Base-by-base conservation (phyloP, 2,113 vertebrate genomes). In the Bos indicus region DNA sequence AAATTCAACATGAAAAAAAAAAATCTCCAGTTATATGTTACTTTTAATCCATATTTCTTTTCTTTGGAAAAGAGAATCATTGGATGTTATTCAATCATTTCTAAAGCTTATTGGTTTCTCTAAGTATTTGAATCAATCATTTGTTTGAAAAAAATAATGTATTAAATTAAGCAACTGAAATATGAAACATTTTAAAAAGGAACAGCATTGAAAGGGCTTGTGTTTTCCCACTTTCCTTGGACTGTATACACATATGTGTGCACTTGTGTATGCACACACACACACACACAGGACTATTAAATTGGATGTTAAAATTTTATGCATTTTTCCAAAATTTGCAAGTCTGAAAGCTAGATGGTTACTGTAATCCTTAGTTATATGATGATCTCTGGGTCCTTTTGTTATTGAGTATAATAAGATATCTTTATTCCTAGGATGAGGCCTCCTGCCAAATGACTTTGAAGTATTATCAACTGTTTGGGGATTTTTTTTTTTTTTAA, bases 401-500 rank as follows among this genome's bases (percentile, higher is more conserved):
- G 28, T 96, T 59, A 96, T 0, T 93, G 46, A 96, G 12, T 87
- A 8, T 97, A 96, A 91, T 90, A n/a, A 96, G 52, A 60, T 43
- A 67, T 56, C 84, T 94, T 98, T 91, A 86, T 95, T 25, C 15
- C 43, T 46, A 91, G 80, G n/a, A 95, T 91, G 60, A 62, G 12
- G 10, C 62, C 43, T 80, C 85, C 71, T 88, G 48, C 96, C 93
- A 97, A 97, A 52, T 96, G 23, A 2, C 57, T 97, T 90, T 96
- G 57, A 96, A 98, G 16, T 9, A 59, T 56, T 97, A 74, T 90
- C 23, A 97, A 74, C 8, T 84, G n/a, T 94, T 88, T 80, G 80
- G 83, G 25, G 67, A 93, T 84, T 52, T 94, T 84, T 83, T 97
- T 97, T 78, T 52, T 94, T 86, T 81, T 96, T 56, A 86, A 84